A percentile compares a stretch with the other conserved stretches of the same genome.
These are phyloP conservation scores for Chromis chromis DNA, from an alignment of 2,797 vertebrate species.

Conservation along the genomic window DNA sequence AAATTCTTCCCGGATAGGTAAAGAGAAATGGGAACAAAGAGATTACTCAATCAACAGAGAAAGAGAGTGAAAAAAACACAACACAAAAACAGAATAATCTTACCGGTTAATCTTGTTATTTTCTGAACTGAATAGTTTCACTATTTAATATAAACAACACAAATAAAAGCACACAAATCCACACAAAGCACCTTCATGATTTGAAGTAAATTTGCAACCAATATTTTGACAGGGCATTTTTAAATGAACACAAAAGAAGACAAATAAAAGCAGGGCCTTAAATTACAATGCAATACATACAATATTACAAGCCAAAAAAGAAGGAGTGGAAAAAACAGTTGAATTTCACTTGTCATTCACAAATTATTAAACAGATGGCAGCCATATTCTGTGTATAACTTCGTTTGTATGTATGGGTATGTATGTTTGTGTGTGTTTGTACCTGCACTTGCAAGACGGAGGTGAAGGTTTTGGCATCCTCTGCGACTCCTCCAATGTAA, in stretches of 20 bases:
- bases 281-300: no score
- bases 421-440: constrained; percentile 19
- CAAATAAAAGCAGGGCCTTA: not conserved
- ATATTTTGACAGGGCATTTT: not conserved
- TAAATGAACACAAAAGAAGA: not conserved
- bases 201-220: not conserved
- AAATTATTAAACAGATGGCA: not conserved
- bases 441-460: constrained; percentile 95
- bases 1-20: constrained; percentile 22
- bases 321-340: not conserved
- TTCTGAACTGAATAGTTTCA: constrained; percentile 23
- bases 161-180: not conserved
- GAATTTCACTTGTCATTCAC: not conserved
- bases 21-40: constrained; percentile 21
- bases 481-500: constrained; percentile 95
- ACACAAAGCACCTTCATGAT: constrained; percentile 5
- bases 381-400: no score
- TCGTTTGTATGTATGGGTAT: not conserved
- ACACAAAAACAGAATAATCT: constrained; percentile 6
- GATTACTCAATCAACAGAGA: constrained; percentile 32
- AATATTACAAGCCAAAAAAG: not conserved
- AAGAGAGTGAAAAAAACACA: not conserved
- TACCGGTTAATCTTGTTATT: constrained; percentile 24
- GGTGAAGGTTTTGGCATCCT: constrained; percentile 96
- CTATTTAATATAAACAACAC: constrained; percentile 20